These are phyloP conservation scores for Leuciscus waleckii DNA, from an alignment of 2,797 vertebrate species.

Conservation along the genomic window DNA sequence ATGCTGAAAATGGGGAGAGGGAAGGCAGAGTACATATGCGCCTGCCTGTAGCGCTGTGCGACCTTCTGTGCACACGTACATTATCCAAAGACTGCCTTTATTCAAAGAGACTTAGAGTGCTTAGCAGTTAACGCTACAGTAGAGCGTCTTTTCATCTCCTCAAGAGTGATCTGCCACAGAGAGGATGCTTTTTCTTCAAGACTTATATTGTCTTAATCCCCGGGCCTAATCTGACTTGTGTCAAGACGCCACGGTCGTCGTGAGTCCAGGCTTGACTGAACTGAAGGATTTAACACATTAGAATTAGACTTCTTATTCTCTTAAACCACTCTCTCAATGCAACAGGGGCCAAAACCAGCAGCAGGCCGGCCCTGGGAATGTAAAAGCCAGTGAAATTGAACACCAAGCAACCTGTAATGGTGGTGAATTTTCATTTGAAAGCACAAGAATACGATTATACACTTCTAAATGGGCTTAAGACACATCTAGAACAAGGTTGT, in stretches of 20 bases:
- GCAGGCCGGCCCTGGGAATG: background rate
- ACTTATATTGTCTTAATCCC: slow-evolving; percentile 40
- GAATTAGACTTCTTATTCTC: slow-evolving; percentile 25
- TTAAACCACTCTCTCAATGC: slow-evolving; percentile 25
- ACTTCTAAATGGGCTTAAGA: slow-evolving; percentile 43
- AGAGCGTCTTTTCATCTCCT: slow-evolving; percentile 34
- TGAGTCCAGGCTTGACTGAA: slow-evolving; percentile 27
- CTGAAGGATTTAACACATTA: slow-evolving; percentile 29
- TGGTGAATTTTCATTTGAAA: slow-evolving; percentile 33
- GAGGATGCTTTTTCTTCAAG: slow-evolving; percentile 22
- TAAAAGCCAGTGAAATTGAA: slow-evolving; percentile 15
- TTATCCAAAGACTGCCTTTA: slow-evolving; percentile 26
- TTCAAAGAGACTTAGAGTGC: slow-evolving; percentile 26
- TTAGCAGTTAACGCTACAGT: slow-evolving; percentile 30
- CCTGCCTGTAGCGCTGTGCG: background rate
- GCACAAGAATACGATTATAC: slow-evolving; percentile 44
- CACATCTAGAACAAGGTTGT: slow-evolving; percentile 27
- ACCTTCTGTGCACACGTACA: slow-evolving; percentile 16
- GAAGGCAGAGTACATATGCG: background rate
- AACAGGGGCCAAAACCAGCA: slow-evolving; percentile 18
- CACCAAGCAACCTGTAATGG: slow-evolving; percentile 13
- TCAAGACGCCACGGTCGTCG: background rate
- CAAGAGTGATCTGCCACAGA: background rate
- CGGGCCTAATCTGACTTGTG: slow-evolving; percentile 26
- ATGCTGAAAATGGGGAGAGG: background rate